These are phyloP conservation scores for Oreotrochilus melanogaster DNA, from an alignment of 2,113 vertebrate genomes.

Conservation along the genomic window DNA sequence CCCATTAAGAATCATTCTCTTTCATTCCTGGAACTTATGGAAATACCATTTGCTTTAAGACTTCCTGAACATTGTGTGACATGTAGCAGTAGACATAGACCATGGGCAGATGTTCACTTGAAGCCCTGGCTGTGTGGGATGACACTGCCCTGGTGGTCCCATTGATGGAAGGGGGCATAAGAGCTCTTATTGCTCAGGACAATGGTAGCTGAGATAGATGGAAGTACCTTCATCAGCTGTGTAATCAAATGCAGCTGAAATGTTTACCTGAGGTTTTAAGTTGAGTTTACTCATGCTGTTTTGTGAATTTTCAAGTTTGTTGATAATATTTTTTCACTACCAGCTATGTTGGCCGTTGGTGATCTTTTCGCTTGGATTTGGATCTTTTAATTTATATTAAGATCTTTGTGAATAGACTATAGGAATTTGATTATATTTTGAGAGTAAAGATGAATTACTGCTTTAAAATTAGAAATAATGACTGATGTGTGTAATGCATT, in stretches of 20 bases:
- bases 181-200: not conserved
- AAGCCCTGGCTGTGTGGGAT: not conserved
- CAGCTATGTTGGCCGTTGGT: not conserved
- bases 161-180: not conserved
- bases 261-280: not conserved
- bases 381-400: not conserved
- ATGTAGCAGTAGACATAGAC: not conserved
- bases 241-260: not conserved
- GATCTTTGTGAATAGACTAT: not conserved
- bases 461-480: not conserved
- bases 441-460: not conserved
- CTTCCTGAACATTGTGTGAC: not conserved
- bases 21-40: not conserved
- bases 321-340: not conserved
- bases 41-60: not conserved
- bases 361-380: not conserved
- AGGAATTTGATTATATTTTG: not conserved
- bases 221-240: not conserved
- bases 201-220: not conserved
- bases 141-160: not conserved
- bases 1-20: not conserved
- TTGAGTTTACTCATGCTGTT: not conserved
- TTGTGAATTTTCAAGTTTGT: not conserved
- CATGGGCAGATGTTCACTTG: not conserved
- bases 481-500: not conserved